Evolutionary conservation across 2,797 vertebrate genomes (phyloP).

Genomic region (Sphenodon punctatus): DNA sequence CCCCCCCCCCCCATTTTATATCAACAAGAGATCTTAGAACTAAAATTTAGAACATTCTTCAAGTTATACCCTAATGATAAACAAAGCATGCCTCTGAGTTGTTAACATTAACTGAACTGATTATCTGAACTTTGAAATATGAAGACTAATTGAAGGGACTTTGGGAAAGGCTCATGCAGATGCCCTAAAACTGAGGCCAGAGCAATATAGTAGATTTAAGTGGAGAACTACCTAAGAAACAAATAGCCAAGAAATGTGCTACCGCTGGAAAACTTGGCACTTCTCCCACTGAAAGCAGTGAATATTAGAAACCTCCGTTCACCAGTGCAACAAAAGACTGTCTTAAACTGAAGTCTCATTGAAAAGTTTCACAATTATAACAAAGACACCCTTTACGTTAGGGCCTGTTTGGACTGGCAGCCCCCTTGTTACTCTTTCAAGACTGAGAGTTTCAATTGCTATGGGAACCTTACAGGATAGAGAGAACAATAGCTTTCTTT

Average conservation of each 20-base stretch:
- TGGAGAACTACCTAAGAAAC: fast-evolving
- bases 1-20: fast-evolving
- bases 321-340: not conserved
- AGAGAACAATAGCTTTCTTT: not conserved
- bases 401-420: not conserved
- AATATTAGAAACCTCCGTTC: not conserved
- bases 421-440: not conserved
- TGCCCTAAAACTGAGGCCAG: fast-evolving
- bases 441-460: not conserved
- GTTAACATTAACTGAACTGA: fast-evolving
- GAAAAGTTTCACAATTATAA: not conserved
- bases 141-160: not conserved
- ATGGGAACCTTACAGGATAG: too few relatives aligned
- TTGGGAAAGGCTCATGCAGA: fast-evolving
- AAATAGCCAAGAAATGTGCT: not conserved
- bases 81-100: fast-evolving
- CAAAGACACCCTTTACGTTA: not conserved
- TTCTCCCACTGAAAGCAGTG: not conserved
- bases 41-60: fast-evolving
- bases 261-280: not conserved
- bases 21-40: not conserved
- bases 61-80: fast-evolving
- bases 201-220: fast-evolving
- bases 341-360: not conserved
- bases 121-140: fast-evolving